Conservation (phyloP, 2,113 vertebrate genomes). For the Polypterus senegalus region DNA sequence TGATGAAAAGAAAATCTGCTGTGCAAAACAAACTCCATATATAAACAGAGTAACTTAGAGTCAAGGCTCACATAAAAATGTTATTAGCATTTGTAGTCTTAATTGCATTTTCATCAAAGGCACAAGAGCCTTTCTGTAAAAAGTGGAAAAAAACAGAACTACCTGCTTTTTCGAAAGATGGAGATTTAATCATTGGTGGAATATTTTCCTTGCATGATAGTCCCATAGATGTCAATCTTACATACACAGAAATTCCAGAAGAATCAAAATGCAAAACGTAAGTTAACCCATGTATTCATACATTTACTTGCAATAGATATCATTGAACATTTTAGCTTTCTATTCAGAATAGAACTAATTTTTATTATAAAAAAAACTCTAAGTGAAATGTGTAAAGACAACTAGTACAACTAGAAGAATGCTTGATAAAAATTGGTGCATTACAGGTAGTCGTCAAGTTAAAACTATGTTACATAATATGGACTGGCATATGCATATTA, state of each 20-base stretch:
- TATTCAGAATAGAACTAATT: background rate
- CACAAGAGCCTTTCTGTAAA: background rate
- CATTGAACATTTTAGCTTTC: background rate
- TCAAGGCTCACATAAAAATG: background rate
- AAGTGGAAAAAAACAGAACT: background rate
- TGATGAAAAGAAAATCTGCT: too few species aligned
- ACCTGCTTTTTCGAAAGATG: constrained; percentile 1
- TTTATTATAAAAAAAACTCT: background rate
- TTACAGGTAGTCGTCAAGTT: too few species aligned
- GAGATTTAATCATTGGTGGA: background rate
- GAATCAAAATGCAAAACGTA: background rate
- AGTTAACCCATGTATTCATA: background rate
- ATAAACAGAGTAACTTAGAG: too few species aligned
- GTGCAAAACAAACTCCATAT: too few species aligned
- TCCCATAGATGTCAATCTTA: background rate
- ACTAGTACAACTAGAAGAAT: background rate
- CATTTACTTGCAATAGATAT: background rate
- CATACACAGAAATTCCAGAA: background rate
- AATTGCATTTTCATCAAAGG: background rate
- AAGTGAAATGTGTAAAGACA: background rate
- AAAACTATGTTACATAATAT: too few species aligned
- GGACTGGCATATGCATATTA: too few species aligned
- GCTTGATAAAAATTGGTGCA: background rate
- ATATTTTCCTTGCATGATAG: constrained; percentile 3
- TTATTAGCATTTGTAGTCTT: background rate